A percentile compares a stretch with the other conserved stretches of the same genome.
phyloP scores from a whole-genome alignment of 2,797 vertebrate genomes.

The Sparidentex hasta region DNA sequence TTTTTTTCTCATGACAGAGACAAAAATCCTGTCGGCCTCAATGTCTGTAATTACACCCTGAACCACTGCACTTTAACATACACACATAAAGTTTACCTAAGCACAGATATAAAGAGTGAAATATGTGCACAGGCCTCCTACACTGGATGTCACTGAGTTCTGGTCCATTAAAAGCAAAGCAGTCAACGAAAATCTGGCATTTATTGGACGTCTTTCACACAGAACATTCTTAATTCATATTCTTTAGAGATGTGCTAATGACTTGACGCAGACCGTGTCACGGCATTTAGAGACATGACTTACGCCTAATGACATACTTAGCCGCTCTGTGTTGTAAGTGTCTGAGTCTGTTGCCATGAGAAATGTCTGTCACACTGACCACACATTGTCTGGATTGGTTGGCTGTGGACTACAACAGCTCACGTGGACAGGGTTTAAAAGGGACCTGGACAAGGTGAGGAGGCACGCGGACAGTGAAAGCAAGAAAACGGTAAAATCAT shows the following conservation, averaged over 20 bases:
- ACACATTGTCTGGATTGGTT: slow-evolving; percentile 66
- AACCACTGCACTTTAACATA: slow-evolving; percentile 8
- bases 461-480: slow-evolving; percentile 32
- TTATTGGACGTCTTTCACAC: background rate
- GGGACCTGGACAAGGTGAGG: slow-evolving; percentile 42
- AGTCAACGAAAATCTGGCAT: background rate
- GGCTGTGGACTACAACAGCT: slow-evolving; percentile 53
- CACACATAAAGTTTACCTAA: slow-evolving; percentile 11
- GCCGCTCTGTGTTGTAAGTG: slow-evolving; percentile 64
- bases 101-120: background rate
- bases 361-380: slow-evolving; percentile 75
- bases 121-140: background rate
- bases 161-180: slow-evolving; percentile 16
- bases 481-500: slow-evolving; percentile 52
- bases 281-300: slow-evolving; percentile 73
- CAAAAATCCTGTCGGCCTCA: slow-evolving; percentile 24
- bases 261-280: slow-evolving; percentile 49
- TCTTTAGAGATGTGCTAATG: slow-evolving; percentile 39
- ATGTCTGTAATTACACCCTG: slow-evolving; percentile 45
- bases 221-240: slow-evolving; percentile 18
- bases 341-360: slow-evolving; percentile 77
- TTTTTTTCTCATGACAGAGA: slow-evolving; percentile 49
- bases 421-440: slow-evolving; percentile 72
- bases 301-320: slow-evolving; percentile 76
- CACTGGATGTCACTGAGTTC: background rate